Evolutionary conservation across 1,140 invertebrate genomes (phyloP).

Genomic region (Nasonia vitripennis): DNA sequence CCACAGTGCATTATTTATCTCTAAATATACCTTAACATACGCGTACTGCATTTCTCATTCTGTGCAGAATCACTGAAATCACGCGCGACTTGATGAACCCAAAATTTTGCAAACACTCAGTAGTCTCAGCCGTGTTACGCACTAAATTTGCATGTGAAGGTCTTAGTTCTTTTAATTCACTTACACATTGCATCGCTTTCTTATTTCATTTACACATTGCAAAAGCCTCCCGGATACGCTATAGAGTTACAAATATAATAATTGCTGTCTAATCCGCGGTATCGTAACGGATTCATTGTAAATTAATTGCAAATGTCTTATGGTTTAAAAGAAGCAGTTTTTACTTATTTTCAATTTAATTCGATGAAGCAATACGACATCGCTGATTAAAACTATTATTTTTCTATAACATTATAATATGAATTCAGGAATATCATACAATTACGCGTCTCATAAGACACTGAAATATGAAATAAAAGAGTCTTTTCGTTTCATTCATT

Average conservation of each 20-base stretch:
- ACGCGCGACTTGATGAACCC: background rate
- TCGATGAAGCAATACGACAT: conserved; percentile 33
- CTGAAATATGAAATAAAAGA: conserved; percentile 38
- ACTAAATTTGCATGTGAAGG: conserved; percentile 19
- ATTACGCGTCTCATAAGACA: conserved; percentile 44
- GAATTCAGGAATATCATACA: conserved; percentile 40
- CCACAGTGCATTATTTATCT: conserved; percentile 48
- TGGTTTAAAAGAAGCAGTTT: background rate
- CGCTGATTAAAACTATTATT: conserved; percentile 38
- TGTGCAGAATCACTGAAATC: conserved; percentile 31
- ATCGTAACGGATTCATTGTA: conserved; percentile 31
- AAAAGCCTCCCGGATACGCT: conserved; percentile 66
- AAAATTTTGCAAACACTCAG: conserved; percentile 30
- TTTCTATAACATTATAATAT: conserved; percentile 26
- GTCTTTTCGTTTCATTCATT: conserved; percentile 30
- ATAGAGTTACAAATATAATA: conserved; percentile 62
- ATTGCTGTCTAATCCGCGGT: conserved; percentile 54
- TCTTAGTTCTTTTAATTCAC: conserved; percentile 8
- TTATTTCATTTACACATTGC: conserved; percentile 61
- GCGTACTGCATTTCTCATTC: conserved; percentile 34
- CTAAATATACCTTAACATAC: conserved; percentile 40
- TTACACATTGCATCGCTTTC: conserved; percentile 49
- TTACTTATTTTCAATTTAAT: background rate
- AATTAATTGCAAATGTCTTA: conserved; percentile 6
- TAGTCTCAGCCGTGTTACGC: conserved; percentile 4